Evolutionary conservation across 2,888 invertebrate species (phyloP).

Genomic region (Tinea pellionella): DNA sequence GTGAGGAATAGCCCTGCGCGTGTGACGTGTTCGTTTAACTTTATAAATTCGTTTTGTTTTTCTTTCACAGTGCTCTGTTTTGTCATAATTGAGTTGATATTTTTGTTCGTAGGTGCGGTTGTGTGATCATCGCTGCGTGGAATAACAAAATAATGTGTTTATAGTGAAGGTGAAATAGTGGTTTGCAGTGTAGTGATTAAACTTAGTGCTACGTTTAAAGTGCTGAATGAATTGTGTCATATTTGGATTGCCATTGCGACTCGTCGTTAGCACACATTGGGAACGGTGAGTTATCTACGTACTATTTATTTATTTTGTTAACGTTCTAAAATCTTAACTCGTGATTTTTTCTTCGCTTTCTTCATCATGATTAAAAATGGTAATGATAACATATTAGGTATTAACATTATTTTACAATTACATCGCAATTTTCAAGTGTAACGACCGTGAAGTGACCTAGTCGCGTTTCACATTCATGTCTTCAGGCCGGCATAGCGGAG

Average conservation of each 20-base stretch:
- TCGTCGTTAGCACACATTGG: slow-evolving; percentile 60
- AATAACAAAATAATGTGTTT: slow-evolving; percentile 33
- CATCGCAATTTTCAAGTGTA: no score
- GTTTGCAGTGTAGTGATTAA: slow-evolving; percentile 19
- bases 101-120: slow-evolving; percentile 52
- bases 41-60: neutral
- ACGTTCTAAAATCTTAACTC: no score
- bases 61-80: neutral
- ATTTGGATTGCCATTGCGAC: slow-evolving; percentile 63
- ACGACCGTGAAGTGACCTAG: no score
- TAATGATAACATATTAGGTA: no score
- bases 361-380: no score
- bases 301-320: neutral
- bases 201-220: slow-evolving; percentile 51
- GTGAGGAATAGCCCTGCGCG: slow-evolving; percentile 15
- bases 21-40: neutral
- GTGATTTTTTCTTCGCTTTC: no score
- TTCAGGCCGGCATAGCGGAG: no score
- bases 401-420: no score
- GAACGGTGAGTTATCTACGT: slow-evolving; percentile 45
- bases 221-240: slow-evolving; percentile 64
- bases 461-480: no score
- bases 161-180: slow-evolving; percentile 57
- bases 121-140: slow-evolving; percentile 21
- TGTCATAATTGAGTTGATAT: slow-evolving; percentile 22